Evolutionary conservation across 1,140 invertebrate species (phyloP), one percentile per base, ranked within the genome.

Genomic region (Drosophila tsacasi): DNA sequence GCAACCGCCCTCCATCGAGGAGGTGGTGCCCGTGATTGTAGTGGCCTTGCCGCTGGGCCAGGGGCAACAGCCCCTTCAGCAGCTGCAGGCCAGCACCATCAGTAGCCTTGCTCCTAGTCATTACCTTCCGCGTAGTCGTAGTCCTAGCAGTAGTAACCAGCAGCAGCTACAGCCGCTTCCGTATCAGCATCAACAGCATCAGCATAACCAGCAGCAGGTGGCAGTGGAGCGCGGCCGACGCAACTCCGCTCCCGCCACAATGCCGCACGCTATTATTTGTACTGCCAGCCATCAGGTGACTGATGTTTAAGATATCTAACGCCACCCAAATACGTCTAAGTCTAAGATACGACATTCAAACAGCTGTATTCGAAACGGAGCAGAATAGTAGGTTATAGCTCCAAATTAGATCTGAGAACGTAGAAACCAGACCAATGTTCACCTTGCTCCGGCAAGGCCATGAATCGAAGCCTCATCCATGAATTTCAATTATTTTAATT

Each of bases 281-380:
- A 92, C 92, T 76, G 92, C 90, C 69, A 93, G 92, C 76, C 91
- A 81, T 54, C 86, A 92, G 76, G 92, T 93, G 61, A 93, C 92
- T 49, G 92, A 93, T 69, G 91, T 92, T 47, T 92, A 91, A 79
- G 27, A 39, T 49, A 52, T 39, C 27, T 32, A 30, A 60, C 46
- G 21, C 75, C 44, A 54, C 62, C 37, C 42, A 57, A 32, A 25
- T 49, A 57, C 42, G 39, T 39, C 50, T 57, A 49, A 37, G 61
- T 44, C 25, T 62, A 59, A 60, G 44, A 12, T 32, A 37, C 35
- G n/a, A 35, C 44, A 47, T 46, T 35, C 32, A 23, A 61, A 35
- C 15, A 50, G 47, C 59, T 42, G 52, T 35, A 47, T 64, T 65
- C 44, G 27, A 19, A 52, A 52, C 6, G 27, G 50, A 39, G 17